Evolutionary conservation across 2,888 invertebrate species (phyloP).

Genomic region (Atethmia centrago): DNA sequence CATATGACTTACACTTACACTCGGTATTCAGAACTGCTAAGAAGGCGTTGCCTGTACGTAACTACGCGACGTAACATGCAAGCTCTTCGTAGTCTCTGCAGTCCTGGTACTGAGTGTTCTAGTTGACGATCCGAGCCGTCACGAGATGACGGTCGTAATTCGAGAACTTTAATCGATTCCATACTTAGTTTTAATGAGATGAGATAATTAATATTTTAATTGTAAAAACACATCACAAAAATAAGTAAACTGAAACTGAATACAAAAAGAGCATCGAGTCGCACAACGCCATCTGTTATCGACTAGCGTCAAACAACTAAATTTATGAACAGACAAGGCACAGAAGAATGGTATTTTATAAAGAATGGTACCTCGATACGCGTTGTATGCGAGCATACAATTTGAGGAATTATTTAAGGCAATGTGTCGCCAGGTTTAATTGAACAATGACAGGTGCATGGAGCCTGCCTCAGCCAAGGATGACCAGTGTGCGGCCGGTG

Average conservation of each 20-base stretch:
- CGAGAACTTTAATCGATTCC: conserved; percentile 68
- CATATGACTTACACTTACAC: conserved; percentile 77
- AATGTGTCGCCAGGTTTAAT: conserved; percentile 86
- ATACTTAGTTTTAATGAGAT: conserved; percentile 63
- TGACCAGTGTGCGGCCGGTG: conserved; percentile 83
- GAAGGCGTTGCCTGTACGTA: conserved; percentile 69
- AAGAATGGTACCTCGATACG: conserved; percentile 39
- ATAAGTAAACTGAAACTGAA: conserved; percentile 49
- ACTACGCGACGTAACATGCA: conserved; percentile 48
- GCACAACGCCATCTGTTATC: conserved; percentile 84
- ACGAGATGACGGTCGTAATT: conserved; percentile 78
- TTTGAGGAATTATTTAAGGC: conserved; percentile 85
- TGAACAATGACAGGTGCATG: conserved; percentile 86
- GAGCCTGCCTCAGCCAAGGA: conserved; percentile 84
- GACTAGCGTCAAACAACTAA: conserved; percentile 74
- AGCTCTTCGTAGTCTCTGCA: conserved; percentile 75
- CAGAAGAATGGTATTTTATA: conserved; percentile 25
- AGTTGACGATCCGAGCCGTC: conserved; percentile 88
- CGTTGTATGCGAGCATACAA: conserved; percentile 67
- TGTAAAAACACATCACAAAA: conserved; percentile 49
- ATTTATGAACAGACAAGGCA: conserved; percentile 55
- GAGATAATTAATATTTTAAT: conserved; percentile 58
- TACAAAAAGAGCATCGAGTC: conserved; percentile 46
- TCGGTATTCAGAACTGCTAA: conserved; percentile 73
- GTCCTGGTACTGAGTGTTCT: conserved; percentile 88